These are phyloP conservation scores for Danionella cerebrum DNA, from an alignment of 2,113 vertebrate genomes.

Conservation along the genomic window DNA sequence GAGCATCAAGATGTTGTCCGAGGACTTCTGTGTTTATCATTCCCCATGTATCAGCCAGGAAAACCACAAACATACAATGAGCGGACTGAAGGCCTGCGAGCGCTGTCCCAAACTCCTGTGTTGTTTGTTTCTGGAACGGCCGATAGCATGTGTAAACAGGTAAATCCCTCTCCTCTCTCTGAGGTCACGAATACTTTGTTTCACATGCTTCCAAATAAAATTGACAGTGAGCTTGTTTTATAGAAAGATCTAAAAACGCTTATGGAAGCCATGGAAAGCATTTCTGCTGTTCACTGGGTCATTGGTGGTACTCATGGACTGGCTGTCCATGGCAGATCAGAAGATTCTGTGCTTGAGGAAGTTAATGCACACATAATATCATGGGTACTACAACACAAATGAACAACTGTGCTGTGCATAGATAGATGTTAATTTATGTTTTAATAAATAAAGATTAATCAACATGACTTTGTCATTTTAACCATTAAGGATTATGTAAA, in stretches of 20 bases:
- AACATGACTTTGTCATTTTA: too few relatives aligned
- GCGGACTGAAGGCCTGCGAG: constrained; percentile 75
- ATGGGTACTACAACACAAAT: constrained; percentile 72
- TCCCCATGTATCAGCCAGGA: constrained; percentile 79
- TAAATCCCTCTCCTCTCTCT: constrained; percentile 38
- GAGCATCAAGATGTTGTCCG: constrained; percentile 57
- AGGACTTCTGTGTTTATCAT: constrained; percentile 85
- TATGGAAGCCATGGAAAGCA: constrained; percentile 71
- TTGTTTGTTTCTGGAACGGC: constrained; percentile 84
- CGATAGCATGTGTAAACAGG: constrained; percentile 87
- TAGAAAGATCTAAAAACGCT: constrained; percentile 72
- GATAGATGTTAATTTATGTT: neutral
- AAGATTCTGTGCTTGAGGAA: constrained; percentile 75
- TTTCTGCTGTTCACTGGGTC: constrained; percentile 76
- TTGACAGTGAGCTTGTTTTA: neutral
- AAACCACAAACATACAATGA: constrained; percentile 67
- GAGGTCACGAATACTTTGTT: too few relatives aligned
- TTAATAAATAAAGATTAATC: too few relatives aligned
- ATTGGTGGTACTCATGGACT: constrained; percentile 82
- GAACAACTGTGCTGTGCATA: neutral
- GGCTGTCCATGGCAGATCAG: constrained; percentile 68
- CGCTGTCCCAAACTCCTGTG: constrained; percentile 63
- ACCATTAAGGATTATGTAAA: too few relatives aligned
- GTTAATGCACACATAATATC: constrained; percentile 72
- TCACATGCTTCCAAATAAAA: too few relatives aligned